Conservation (phyloP, 1,140 invertebrate genomes). For the Drosophila littoralis region DNA sequence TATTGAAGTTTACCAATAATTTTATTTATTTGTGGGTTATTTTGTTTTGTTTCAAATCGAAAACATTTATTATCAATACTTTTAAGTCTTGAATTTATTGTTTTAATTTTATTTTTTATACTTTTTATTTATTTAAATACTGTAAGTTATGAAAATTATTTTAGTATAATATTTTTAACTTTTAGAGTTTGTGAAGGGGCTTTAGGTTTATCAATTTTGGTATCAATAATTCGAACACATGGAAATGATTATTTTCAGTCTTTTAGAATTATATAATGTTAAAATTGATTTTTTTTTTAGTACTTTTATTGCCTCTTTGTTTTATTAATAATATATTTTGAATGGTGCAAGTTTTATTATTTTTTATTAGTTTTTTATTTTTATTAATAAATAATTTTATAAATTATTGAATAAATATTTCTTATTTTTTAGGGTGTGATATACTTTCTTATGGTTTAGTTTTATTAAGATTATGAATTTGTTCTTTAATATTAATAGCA, state of each 20-base stretch:
- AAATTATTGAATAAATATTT: conserved; percentile 76
- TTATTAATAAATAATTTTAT: conserved; percentile 78
- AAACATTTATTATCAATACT: conserved; percentile 85
- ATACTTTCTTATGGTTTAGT: conserved; percentile 85
- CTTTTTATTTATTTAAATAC: conserved; percentile 85
- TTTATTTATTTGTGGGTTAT: conserved; percentile 78
- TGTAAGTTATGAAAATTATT: conserved; percentile 85
- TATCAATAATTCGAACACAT: too few species aligned
- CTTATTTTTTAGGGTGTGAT: conserved; percentile 85
- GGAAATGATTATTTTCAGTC: too few species aligned
- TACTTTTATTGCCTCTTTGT: conserved; percentile 84
- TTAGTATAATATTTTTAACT: conserved; percentile 86
- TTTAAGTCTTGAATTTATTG: conserved; percentile 86
- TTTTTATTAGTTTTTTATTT: conserved; percentile 84
- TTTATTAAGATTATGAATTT: conserved; percentile 86
- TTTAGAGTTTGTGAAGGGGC: too few species aligned
- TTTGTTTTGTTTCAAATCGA: conserved; percentile 85
- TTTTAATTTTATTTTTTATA: conserved; percentile 85
- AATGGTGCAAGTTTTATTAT: conserved; percentile 83
- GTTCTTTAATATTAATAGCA: conserved; percentile 85
- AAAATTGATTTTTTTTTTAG: conserved; percentile 83
- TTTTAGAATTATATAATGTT: too few species aligned
- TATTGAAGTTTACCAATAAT: conserved; percentile 80
- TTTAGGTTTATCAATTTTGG: too few species aligned
- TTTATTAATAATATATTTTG: conserved; percentile 77